Base-by-base conservation (phyloP, 2,797 vertebrate species). In the Xyrichtys novacula region DNA sequence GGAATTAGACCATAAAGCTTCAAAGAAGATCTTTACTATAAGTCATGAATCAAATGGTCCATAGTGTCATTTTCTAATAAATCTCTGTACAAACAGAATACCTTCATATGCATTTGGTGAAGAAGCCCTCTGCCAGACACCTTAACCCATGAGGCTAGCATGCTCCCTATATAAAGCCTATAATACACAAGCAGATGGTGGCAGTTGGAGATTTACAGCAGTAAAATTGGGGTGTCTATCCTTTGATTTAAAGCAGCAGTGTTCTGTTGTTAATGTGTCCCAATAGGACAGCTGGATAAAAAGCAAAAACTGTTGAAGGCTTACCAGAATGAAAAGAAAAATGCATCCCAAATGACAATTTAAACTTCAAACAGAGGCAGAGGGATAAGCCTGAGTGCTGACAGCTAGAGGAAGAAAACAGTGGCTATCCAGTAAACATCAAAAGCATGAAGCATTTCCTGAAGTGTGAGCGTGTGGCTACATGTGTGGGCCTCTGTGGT, bases 301-400 rank as follows among this genome's bases (percentile, higher is more conserved):
- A 76, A 52, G n/a, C 25, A 17, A 54, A 57, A 62, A 48, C 15
- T 55, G 46, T 43, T 56, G n/a, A 50, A 42, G n/a, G 46, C 29
- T 75, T 43, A 39, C 16, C 58, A 38, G 31, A 17, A 44, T 34
- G 26, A 26, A 0, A 3, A 49, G 38, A 48, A 25, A 14, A 29
- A 70, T 42, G 49, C 20, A 54, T 82, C 65, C 65, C 55, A 52
- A 64, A 75, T 29, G 62, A 60, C 36, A 52, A 26, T 78, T 75
- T 59, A 66, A 71, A 80, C 58, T 80, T 81, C 69, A 84, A 78
- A 83, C 65, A 63, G 56, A 60, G 44, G 53, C 36, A 12, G 14
- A 3, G 38, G 42, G 49, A 62, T 43, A 43, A 75, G 36, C 42
- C 52, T 19, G 55, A 71, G 57, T 28, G 57, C 62, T 50, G 67